phyloP scores from a whole-genome alignment of 1,140 invertebrate genomes.

The Bombus vancouverensis region DNA sequence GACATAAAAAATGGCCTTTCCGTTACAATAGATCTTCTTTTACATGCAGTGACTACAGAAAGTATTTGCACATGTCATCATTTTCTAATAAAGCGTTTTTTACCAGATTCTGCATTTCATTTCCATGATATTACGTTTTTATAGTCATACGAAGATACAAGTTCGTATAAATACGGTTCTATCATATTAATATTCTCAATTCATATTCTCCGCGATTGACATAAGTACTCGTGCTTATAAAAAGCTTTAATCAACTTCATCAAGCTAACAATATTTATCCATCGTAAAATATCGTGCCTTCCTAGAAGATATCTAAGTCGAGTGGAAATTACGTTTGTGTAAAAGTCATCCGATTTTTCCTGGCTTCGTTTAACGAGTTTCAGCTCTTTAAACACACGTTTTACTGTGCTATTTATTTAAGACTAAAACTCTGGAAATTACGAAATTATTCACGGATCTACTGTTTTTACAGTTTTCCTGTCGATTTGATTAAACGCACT shows the following conservation, averaged over 20 bases:
- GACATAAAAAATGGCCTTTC: no score
- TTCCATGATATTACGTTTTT: no score
- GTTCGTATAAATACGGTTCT: no score
- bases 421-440: background rate
- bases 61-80: no score
- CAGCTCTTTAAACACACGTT: background rate
- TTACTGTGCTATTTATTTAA: background rate
- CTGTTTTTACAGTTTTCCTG: background rate
- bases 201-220: background rate
- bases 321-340: background rate
- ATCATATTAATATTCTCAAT: no score
- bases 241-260: background rate
- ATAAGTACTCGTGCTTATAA: background rate
- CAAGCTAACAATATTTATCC: background rate
- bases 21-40: no score
- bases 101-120: no score
- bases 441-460: background rate
- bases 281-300: background rate
- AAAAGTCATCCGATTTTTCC: background rate
- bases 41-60: no score
- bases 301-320: no score
- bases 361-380: slow-evolving; percentile 14
- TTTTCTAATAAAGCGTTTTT: no score
- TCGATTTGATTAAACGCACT: background rate
- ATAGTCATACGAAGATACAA: no score